Conservation (phyloP, 2,797 vertebrate species). For the Argya squamiceps region DNA sequence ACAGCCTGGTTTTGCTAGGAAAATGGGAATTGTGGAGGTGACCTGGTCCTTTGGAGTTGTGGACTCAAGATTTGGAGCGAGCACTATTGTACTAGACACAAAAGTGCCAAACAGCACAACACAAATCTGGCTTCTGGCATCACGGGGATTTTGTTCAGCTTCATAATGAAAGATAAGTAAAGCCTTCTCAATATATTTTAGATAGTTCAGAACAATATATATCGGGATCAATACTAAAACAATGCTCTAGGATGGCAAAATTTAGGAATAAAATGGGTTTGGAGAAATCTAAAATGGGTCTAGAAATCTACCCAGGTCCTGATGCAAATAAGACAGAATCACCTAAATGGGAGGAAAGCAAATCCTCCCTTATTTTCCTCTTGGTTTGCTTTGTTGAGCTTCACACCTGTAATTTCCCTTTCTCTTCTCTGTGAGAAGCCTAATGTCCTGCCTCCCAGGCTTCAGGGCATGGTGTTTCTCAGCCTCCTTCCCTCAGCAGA, state of each 20-base stretch:
- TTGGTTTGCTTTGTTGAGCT: not conserved
- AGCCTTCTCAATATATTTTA: not conserved
- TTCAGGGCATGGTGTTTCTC: not conserved
- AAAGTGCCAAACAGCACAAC: not conserved
- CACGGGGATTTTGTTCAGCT: not conserved
- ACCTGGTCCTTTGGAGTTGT: not conserved
- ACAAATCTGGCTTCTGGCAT: not conserved
- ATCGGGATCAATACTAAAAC: accelerated
- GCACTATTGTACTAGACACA: not conserved
- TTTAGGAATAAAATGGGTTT: not conserved
- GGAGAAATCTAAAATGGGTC: no score
- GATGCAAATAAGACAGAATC: not conserved
- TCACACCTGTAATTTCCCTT: not conserved
- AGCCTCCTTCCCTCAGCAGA: not conserved
- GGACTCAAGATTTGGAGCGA: not conserved
- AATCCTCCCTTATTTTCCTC: not conserved
- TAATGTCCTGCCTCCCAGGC: not conserved
- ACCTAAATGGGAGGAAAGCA: not conserved
- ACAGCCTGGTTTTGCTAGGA: not conserved
- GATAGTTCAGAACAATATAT: not conserved
- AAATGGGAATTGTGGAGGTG: not conserved
- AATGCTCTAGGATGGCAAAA: not conserved
- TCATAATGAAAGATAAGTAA: not conserved
- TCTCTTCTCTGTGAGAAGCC: not conserved
- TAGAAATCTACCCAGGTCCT: not conserved